Evolutionary conservation across 1,140 invertebrate genomes (phyloP).

Genomic region (Zophobas atratus): DNA sequence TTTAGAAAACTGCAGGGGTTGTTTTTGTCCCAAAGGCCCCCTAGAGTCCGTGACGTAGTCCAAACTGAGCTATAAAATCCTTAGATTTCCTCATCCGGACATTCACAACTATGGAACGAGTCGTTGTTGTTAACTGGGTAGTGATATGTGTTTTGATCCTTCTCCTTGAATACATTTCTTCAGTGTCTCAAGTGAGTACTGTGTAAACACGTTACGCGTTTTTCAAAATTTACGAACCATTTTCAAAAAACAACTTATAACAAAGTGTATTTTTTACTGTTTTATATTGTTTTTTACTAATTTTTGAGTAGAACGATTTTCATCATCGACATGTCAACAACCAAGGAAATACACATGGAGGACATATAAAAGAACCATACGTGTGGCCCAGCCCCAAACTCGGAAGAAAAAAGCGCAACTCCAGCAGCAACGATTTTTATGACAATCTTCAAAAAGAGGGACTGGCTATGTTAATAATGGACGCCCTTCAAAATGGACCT

Average conservation of each 20-base stretch:
- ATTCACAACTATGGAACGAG: conserved; percentile 39
- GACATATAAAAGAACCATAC: conserved; percentile 6
- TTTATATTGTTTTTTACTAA: not conserved
- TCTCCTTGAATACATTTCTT: conserved; percentile 11
- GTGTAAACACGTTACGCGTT: not conserved
- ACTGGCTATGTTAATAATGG: conserved; percentile 39
- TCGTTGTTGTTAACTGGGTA: conserved; percentile 22
- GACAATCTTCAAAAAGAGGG: conserved; percentile 38
- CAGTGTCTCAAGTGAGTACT: conserved; percentile 35
- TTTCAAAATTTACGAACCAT: no score
- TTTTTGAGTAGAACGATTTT: not conserved
- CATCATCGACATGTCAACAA: no score
- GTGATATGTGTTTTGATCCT: conserved; percentile 20
- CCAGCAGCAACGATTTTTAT: conserved; percentile 28
- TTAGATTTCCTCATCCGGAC: conserved; percentile 8
- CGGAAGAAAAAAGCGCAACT: conserved; percentile 47
- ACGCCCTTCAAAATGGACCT: conserved; percentile 51
- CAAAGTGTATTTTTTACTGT: no score
- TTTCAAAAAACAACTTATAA: no score
- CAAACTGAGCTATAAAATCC: conserved; percentile 50
- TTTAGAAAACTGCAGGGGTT: conserved; percentile 54
- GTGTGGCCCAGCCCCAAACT: conserved; percentile 50
- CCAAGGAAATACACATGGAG: no score
- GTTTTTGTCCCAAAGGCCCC: conserved; percentile 52
- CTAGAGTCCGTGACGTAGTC: conserved; percentile 45